A percentile compares a stretch with the other conserved stretches of the same genome.
phyloP scores from a whole-genome alignment of 2,888 invertebrate species.

The Boloria selene region DNA sequence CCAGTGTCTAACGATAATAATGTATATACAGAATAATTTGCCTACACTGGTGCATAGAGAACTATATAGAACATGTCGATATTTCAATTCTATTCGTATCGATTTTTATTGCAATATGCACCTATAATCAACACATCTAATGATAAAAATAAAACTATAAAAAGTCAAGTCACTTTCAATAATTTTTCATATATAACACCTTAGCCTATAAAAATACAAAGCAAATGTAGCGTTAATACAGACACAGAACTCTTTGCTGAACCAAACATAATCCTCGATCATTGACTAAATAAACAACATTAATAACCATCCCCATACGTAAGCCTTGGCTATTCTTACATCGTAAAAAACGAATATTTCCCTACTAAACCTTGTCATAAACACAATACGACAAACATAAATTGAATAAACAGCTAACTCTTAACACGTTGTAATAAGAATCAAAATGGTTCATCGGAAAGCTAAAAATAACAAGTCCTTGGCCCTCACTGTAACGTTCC shows the following conservation, averaged over 20 bases:
- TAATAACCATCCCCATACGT: conserved; percentile 68
- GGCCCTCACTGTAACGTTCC: conserved; percentile 58
- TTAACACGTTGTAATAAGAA: conserved; percentile 41
- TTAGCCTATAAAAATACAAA: neutral
- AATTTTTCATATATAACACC: too few species aligned
- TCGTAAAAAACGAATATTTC: conserved; percentile 78
- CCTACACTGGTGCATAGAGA: too few species aligned
- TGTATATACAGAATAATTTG: too few species aligned
- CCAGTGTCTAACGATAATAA: too few species aligned
- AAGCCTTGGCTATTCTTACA: conserved; percentile 73
- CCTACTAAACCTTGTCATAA: conserved; percentile 74
- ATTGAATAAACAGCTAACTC: conserved; percentile 35
- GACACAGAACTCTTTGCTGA: neutral
- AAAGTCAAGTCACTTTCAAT: too few species aligned
- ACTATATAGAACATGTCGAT: too few species aligned
- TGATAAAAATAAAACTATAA: too few species aligned
- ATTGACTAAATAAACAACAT: conserved; percentile 64
- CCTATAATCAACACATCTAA: too few species aligned
- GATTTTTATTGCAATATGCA: too few species aligned
- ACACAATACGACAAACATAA: conserved; percentile 57
- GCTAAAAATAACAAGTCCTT: conserved; percentile 25
- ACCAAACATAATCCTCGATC: conserved; percentile 29
- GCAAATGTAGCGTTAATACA: neutral
- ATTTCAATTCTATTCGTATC: too few species aligned
- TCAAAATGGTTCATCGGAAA: conserved; percentile 22